phyloP scores from a whole-genome alignment of 2,888 invertebrate genomes.

The Thera obeliscata region DNA sequence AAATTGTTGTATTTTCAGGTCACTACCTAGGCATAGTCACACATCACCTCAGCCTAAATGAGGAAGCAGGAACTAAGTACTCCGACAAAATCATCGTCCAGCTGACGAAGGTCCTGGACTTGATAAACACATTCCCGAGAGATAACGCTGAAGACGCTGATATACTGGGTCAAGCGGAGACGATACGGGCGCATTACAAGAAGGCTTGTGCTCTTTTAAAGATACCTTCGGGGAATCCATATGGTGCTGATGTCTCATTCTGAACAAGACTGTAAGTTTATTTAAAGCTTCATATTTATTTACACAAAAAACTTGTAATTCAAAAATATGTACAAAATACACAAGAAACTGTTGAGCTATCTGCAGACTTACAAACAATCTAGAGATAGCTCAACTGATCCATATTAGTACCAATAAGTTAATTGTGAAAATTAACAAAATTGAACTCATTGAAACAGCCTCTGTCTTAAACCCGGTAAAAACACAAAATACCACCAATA shows the following conservation, averaged over 20 bases:
- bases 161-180: constrained; percentile 85
- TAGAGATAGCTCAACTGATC: no score
- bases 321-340: no score
- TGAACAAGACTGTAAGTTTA: constrained; percentile 60
- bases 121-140: constrained; percentile 87
- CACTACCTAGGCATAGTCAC: constrained; percentile 87
- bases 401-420: no score
- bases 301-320: no score
- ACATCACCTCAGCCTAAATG: constrained; percentile 68
- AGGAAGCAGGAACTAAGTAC: constrained; percentile 58
- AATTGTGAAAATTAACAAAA: no score
- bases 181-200: constrained; percentile 88
- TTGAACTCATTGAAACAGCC: no score
- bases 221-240: constrained; percentile 83
- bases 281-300: background rate
- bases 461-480: no score
- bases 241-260: constrained; percentile 85
- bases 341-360: no score
- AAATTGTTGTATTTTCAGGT: constrained; percentile 71
- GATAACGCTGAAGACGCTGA: constrained; percentile 87
- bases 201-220: constrained; percentile 88
- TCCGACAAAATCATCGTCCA: constrained; percentile 83
- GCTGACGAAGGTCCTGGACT: constrained; percentile 82
- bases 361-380: no score
- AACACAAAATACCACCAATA: no score